These are phyloP conservation scores for Ceyx melanurus DNA, from an alignment of 2,113 vertebrate genomes.

Conservation along the genomic window DNA sequence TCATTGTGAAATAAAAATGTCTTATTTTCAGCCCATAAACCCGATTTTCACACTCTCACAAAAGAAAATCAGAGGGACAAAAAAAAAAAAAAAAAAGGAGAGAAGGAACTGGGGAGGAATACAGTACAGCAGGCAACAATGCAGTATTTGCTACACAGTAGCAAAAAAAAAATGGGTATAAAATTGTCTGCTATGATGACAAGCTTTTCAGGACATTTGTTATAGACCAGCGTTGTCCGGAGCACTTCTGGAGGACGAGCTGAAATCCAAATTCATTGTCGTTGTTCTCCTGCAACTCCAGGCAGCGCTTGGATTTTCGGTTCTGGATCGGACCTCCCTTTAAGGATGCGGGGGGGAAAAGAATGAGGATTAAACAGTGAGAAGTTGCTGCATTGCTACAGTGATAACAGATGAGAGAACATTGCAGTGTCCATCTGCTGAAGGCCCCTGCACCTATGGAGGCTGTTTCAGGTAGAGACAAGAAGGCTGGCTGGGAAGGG, in stretches of 20 bases:
- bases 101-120: not conserved
- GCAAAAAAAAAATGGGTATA: constrained; percentile 80
- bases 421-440: not conserved
- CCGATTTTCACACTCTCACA: constrained; percentile 74
- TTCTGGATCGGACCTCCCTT: constrained; percentile 98
- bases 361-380: not conserved
- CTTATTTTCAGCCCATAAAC: constrained; percentile 72
- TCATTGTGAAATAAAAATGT: constrained; percentile 81
- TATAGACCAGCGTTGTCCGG: constrained; percentile 94
- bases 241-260: constrained; percentile 92
- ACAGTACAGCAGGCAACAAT: constrained; percentile 81
- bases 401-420: not conserved
- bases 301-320: constrained; percentile 94
- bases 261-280: constrained; percentile 93
- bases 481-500: not conserved
- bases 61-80: constrained; percentile 44
- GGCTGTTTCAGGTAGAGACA: not conserved
- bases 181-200: constrained; percentile 73
- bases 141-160: constrained; percentile 92
- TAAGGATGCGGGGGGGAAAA: not conserved
- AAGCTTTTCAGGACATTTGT: constrained; percentile 87
- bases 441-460: not conserved
- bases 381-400: not conserved
- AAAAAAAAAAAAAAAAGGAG: constrained; percentile 1
- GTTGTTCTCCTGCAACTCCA: constrained; percentile 90